Evolutionary conservation across 1,140 invertebrate species (phyloP).

Genomic region (Panulirus ornatus): DNA sequence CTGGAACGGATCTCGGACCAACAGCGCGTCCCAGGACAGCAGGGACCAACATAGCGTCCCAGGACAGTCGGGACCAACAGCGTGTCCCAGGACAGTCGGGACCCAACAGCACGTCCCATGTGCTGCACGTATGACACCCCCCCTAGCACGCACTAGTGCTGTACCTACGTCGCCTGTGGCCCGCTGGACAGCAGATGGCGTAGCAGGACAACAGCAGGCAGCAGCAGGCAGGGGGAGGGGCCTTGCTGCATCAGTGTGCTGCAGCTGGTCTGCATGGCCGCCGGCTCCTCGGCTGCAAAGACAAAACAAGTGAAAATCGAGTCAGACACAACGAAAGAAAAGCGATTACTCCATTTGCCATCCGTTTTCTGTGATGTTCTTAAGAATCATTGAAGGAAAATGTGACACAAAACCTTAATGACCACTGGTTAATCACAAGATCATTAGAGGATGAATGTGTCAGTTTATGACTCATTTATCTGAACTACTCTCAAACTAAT

Average conservation of each 20-base stretch:
- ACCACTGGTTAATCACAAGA: not conserved
- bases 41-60: too few species aligned
- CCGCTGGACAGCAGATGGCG: not conserved
- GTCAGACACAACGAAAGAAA: not conserved
- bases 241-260: not conserved
- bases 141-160: too few species aligned
- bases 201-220: not conserved
- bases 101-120: too few species aligned
- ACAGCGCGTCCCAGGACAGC: too few species aligned
- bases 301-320: conserved; percentile 5
- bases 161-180: too few species aligned
- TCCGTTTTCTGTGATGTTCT: too few species aligned
- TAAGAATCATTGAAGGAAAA: not conserved
- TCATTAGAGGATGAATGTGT: not conserved
- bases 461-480: not conserved
- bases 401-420: not conserved
- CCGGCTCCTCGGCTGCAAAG: conserved; percentile 49
- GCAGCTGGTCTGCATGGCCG: conserved; percentile 48
- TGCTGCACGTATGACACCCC: too few species aligned
- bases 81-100: too few species aligned
- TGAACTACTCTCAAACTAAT: not conserved
- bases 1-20: too few species aligned
- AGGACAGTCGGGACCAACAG: too few species aligned
- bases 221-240: too few species aligned
- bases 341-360: too few species aligned